phyloP scores from a whole-genome alignment of 2,888 invertebrate species.

The Trichopoda pennipes region DNA sequence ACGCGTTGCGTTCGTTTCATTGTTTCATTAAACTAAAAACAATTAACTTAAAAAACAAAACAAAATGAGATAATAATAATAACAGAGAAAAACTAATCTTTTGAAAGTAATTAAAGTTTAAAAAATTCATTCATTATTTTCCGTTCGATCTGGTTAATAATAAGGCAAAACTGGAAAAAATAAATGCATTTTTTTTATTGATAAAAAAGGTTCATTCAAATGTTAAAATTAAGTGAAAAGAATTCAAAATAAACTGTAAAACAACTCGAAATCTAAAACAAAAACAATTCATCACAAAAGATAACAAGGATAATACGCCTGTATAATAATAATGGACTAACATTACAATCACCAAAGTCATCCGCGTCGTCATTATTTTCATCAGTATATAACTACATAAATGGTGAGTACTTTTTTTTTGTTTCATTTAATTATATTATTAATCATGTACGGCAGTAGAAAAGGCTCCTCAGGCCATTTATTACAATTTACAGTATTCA shows the following conservation, averaged over 20 bases:
- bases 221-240: neutral
- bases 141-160: slow-evolving; percentile 42
- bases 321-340: slow-evolving; percentile 51
- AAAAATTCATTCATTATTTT: slow-evolving; percentile 30
- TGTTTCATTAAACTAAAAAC: slow-evolving; percentile 2
- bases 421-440: neutral
- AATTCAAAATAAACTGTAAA: neutral
- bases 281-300: slow-evolving; percentile 12
- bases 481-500: neutral
- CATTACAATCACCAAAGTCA: slow-evolving; percentile 52
- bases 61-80: slow-evolving; percentile 5
- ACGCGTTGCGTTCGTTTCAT: slow-evolving; percentile 43
- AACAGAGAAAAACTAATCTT: neutral
- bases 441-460: neutral
- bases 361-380: slow-evolving; percentile 40
- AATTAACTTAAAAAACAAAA: slow-evolving; percentile 5
- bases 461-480: too few species aligned
- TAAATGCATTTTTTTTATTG: neutral
- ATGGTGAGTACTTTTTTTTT: slow-evolving; percentile 51
- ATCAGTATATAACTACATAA: slow-evolving; percentile 56
- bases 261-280: neutral
- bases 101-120: neutral
- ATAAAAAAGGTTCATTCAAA: neutral
- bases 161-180: neutral
- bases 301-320: neutral